Conservation (phyloP, 1,140 invertebrate genomes). For the Zophobas atratus region DNA sequence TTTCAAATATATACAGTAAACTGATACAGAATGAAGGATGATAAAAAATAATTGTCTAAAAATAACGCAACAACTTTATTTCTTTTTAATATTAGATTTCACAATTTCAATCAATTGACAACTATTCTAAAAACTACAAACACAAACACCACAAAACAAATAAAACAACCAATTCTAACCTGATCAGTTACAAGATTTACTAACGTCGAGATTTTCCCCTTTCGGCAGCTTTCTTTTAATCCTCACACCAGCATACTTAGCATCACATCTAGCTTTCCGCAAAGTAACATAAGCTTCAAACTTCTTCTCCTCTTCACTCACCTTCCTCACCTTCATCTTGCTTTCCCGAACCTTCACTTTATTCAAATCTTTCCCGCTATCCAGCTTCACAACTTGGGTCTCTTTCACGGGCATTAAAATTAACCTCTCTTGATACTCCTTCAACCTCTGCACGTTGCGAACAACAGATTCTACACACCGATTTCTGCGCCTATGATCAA, state of each 20-base stretch:
- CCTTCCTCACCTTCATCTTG: neutral
- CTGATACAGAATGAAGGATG: no score
- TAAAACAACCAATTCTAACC: no score
- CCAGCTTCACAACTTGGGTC: neutral
- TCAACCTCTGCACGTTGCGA: slow-evolving; percentile 28
- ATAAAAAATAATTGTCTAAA: no score
- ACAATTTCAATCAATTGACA: no score
- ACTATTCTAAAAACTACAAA: no score
- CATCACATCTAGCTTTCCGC: slow-evolving; percentile 13
- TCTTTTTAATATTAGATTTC: no score
- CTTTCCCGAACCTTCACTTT: neutral
- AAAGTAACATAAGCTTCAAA: slow-evolving; percentile 26
- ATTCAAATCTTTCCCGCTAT: slow-evolving; percentile 17
- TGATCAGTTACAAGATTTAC: no score
- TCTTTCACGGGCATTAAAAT: slow-evolving; percentile 8
- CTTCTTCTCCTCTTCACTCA: slow-evolving; percentile 21
- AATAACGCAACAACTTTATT: no score
- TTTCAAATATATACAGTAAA: no score
- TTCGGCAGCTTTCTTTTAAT: slow-evolving; percentile 13
- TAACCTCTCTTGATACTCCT: slow-evolving; percentile 16
- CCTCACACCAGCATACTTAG: slow-evolving; percentile 10
- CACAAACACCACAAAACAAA: no score
- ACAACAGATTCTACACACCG: slow-evolving; percentile 67
- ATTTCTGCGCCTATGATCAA: slow-evolving; percentile 93
- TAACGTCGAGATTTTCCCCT: neutral